These are phyloP conservation scores for Vidua macroura DNA, from an alignment of 2,113 vertebrate species.

Conservation along the genomic window DNA sequence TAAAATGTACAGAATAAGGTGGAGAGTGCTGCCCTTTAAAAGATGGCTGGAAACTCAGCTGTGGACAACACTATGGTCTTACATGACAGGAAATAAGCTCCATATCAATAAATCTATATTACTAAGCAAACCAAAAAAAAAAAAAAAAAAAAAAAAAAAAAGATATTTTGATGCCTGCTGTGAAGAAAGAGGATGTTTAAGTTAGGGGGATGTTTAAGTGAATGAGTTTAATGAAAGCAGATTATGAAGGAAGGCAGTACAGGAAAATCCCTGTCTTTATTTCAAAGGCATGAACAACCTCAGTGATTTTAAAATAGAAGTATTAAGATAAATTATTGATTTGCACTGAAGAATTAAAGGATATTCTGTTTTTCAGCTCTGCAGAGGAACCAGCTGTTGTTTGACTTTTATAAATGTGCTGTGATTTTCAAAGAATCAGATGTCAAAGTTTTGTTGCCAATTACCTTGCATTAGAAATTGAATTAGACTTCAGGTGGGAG, in stretches of 20 bases:
- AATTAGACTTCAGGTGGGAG: neutral
- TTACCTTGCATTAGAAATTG: neutral
- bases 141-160: too few species aligned
- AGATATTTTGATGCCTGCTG: neutral
- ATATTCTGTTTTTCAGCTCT: neutral
- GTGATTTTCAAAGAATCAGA: neutral
- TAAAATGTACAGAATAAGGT: neutral
- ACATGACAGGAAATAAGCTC: neutral
- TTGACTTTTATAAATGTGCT: neutral
- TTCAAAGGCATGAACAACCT: neutral
- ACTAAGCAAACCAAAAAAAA: neutral
- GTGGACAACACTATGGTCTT: neutral
- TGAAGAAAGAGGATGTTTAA: constrained; percentile 32
- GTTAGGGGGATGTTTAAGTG: constrained; percentile 55
- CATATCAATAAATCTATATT: neutral
- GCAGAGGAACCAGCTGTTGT: neutral
- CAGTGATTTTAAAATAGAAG: neutral
- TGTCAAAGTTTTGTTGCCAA: neutral
- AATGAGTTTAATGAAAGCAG: constrained; percentile 33
- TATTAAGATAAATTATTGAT: constrained; percentile 10
- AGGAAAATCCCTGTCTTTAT: neutral
- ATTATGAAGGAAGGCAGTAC: constrained; percentile 50
- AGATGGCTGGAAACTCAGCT: neutral
- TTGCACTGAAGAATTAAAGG: neutral
- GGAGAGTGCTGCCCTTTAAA: neutral